Evolutionary conservation across 2,888 invertebrate species (phyloP), one percentile per base, ranked within the genome.

Genomic region (Campoplex capitator): DNA sequence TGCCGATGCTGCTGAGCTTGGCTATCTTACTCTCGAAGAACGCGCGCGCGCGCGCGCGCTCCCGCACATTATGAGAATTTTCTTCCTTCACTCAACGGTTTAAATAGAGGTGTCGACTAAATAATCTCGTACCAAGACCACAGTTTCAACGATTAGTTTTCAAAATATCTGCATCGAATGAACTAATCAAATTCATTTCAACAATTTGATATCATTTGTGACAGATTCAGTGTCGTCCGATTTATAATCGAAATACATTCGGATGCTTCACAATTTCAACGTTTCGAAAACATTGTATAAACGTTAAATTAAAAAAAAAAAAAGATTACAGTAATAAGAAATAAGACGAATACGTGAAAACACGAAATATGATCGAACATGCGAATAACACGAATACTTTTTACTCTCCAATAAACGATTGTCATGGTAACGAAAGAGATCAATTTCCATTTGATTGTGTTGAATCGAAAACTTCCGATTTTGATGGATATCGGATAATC

Each of bases 1-100:
- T 82, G 81, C 81, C 65, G 62, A 48, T 54, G 74, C 77, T 81
- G 45, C 56, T 78, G 56, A 28, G 56, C 42, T 54, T 70, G 70
- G 58, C 54, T 54, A 67, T 74, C 74, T 83, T 73, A 65, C 83
- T 80, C 70, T 56, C 32, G 32, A 16, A 32, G 86, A 83, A 90
- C 58, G 85, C 85, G 91, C 91, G 90, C 58, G 85, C 85, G 91
- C 91, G 90, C 23, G 23, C 23, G 23, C 23, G 23, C 23, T 23
- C 23, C 23, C 23, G 23, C 90, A 91, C 88, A 89, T 84, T 89
- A 88, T 76, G 87, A 87, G 91, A 90, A 92, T 92, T 91, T 90
- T 91, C 62, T 62, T 32, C 62, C 16, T 32, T 32, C 32, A 32
- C 62, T 62, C 11, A 86, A 89, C 58, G 51, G 48, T 68, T 74